Conservation (phyloP, 2,113 vertebrate genomes). For the Oenanthe oenanthe region DNA sequence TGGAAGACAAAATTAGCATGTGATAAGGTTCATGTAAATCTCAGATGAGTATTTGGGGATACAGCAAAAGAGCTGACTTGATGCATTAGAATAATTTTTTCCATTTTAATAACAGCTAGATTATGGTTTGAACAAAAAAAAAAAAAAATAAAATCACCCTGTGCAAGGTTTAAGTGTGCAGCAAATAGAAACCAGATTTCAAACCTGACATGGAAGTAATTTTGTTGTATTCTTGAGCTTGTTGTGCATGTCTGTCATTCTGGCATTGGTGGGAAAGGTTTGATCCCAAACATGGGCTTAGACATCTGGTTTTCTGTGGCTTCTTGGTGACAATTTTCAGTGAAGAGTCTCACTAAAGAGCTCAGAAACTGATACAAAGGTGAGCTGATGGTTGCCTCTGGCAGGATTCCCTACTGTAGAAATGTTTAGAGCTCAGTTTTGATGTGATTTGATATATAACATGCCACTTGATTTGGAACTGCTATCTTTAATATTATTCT, state of each 20-base stretch:
- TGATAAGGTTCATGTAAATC: neutral
- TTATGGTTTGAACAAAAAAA: constrained; percentile 39
- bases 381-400: neutral
- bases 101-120: constrained; percentile 54
- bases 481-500: constrained; percentile 50
- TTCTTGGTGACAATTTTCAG: neutral
- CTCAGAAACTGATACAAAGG: neutral
- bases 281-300: neutral
- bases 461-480: constrained; percentile 38
- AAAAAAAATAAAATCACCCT: neutral
- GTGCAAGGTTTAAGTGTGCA: neutral
- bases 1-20: neutral
- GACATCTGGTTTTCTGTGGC: neutral
- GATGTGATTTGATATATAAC: neutral
- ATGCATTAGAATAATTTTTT: constrained; percentile 53
- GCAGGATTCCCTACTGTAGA: neutral
- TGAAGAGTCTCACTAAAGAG: neutral
- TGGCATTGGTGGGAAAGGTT: neutral
- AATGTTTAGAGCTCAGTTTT: neutral
- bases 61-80: neutral
- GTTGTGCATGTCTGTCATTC: neutral
- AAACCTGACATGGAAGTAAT: neutral
- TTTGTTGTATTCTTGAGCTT: neutral
- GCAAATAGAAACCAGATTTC: constrained; percentile 38
- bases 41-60: neutral